Evolutionary conservation across 2,113 vertebrate genomes (phyloP).

Genomic region (Hypocryptadius cinnamomeus): DNA sequence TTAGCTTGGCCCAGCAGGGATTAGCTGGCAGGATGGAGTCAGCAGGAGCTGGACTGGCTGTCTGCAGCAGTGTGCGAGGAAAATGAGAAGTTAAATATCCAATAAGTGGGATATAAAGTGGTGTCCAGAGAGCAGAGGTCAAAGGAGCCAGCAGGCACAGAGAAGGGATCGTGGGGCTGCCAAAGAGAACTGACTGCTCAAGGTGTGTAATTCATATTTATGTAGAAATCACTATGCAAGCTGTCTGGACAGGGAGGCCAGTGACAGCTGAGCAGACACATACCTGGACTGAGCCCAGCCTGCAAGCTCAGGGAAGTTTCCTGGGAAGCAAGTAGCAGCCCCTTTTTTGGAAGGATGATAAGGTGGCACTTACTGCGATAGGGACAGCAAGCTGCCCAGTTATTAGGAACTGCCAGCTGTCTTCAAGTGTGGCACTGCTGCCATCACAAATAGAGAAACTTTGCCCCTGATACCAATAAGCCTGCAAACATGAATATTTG

Average conservation of each 20-base stretch:
- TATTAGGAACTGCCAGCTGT: background rate
- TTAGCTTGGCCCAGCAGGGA: background rate
- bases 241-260: background rate
- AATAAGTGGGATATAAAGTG: background rate
- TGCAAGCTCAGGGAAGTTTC: background rate
- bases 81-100: conserved; percentile 16
- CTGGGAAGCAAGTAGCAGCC: background rate
- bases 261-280: background rate
- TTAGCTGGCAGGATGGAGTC: conserved; percentile 5
- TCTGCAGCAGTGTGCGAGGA: background rate
- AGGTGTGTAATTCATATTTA: conserved; percentile 21
- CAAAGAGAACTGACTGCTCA: background rate
- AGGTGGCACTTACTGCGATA: background rate
- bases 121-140: conserved; percentile 14
- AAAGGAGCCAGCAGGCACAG: background rate
- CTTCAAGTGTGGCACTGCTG: background rate
- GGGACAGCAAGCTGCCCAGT: background rate
- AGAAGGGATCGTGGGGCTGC: background rate
- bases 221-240: background rate
- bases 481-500: background rate
- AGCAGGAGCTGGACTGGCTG: background rate
- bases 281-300: conserved; percentile 19
- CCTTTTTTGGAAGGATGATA: background rate
- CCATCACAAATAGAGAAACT: background rate
- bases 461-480: background rate